phyloP scores from a whole-genome alignment of 2,113 vertebrate species.

The Scomber scombrus region DNA sequence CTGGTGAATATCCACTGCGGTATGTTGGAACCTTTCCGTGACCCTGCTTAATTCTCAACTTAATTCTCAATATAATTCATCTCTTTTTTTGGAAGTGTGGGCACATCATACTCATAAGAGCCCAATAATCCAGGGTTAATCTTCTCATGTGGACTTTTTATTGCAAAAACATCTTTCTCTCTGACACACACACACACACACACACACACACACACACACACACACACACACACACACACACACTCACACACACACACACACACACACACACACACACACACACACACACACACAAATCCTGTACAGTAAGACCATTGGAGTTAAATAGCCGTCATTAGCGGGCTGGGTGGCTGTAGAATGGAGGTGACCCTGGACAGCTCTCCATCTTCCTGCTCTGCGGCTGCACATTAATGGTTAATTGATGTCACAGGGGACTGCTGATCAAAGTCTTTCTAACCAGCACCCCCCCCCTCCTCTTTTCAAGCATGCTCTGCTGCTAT shows the following conservation, averaged over 20 bases:
- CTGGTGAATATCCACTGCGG: constrained; percentile 4
- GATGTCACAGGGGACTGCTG: constrained; percentile 80
- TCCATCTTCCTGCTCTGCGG: constrained; percentile 63
- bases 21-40: constrained; percentile 11
- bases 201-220: constrained; percentile 10
- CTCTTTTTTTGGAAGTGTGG: not conserved
- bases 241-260: constrained; percentile 16
- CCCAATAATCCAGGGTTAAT: constrained; percentile 24
- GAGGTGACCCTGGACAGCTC: constrained; percentile 71
- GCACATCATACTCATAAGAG: constrained; percentile 12
- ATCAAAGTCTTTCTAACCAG: constrained; percentile 76
- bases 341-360: constrained; percentile 45
- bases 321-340: constrained; percentile 68
- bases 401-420: constrained; percentile 81
- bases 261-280: constrained; percentile 19
- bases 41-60: not conserved
- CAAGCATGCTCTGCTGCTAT: constrained; percentile 67
- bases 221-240: not conserved
- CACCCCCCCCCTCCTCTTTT: constrained; percentile 30
- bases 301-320: constrained; percentile 40
- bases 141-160: constrained; percentile 18
- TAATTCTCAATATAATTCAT: constrained; percentile 23
- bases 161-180: not conserved
- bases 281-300: not conserved
- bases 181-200: constrained; percentile 14